Base-by-base conservation (phyloP, 2,888 invertebrate genomes). In the Camptogramma bilineatum region DNA sequence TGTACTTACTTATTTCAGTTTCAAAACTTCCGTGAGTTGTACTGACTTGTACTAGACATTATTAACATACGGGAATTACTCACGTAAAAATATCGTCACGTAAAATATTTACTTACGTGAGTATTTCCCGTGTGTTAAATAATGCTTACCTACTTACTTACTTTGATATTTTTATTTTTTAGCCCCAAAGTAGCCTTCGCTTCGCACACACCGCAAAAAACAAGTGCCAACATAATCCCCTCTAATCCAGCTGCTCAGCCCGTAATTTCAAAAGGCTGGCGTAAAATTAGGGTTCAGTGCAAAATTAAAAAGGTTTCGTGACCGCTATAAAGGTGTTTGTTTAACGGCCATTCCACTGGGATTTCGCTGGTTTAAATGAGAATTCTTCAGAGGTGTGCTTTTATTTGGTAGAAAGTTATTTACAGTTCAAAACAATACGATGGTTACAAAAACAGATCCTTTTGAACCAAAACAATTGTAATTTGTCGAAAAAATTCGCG, bases 351-450 rank as follows among this genome's bases (percentile, higher is more conserved):
- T 75, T 75, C 55, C 62, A 70, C 54, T 53, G 65, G 73, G 76
- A 74, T 77, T 81, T 73, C 62, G 66, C 59, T 62, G 72, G 75
- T 81, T 81, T 76, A 75, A 81, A 82, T 77, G 73, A 72, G 69
- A 74, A 76, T 79, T 64, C 65, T 71, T 79, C 54, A 66, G 71
- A 63, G 67, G 59, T 69, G 63, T 53, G 62, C 64, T 28, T 56
- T 63, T 50, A 67, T 63, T 66, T 59, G 55, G 46, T 61, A 17
- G 54, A 61, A 66, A 68, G 58, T 62, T 69, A 55, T 54, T 44
- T 51, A n/a, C 28, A 8, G 17, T 10, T 21, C 8, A n/a, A 39
- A 53, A 46, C 21, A 46, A 56, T n/a, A 18, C 54, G 28, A 13
- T 46, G n/a, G 1, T 18, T 31, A 46, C 46, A 13, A 28, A 21